Base-by-base conservation (phyloP, 1,140 invertebrate species). In the Tetramorium parvispinum region DNA sequence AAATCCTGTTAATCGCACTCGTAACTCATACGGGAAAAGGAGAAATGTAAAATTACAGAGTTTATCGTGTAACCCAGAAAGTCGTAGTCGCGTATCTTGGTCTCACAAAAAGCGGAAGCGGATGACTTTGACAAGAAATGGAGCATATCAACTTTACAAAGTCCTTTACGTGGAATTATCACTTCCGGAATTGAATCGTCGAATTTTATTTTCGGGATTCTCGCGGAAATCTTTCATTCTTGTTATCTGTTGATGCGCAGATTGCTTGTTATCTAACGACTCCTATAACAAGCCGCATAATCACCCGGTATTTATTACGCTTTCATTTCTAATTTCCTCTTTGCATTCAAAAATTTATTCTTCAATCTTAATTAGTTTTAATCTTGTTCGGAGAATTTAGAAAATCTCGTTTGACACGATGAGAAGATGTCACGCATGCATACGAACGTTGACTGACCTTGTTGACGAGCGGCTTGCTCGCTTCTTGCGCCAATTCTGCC, bases 401-500 rank as follows among this genome's bases (percentile, higher is more conserved):
- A 53, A 5, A 70, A 65, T 55, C n/a, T 55, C 21, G 6, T 46
- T 27, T 18, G 16, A 24, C 13, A 32, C 57, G 11, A 66, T 32
- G 11, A 32, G 32, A 53, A 73, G 16, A 13, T 8, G 51, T 70
- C 40, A 11, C 11, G 13, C 18, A 37, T 43, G 49, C 61, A 7
- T 40, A 18, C 24, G 63, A 65, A 85, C 10, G 37, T 59, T 1
- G 40, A 89, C 79, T 83, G 59, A 91, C 91, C 90, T 91, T 87
- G 18, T 85, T 88, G 21, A 78, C 81, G 32, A 90, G 61, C 66
- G 85, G 55, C 57, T 91, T 90, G 55, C 53, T 27, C 18, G 86
- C 81, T 37, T 91, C 91, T 71, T 91, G 70, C 37, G 59, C 49
- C 55, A 79, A 75, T 57, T 90, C 89, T 40, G 87, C 78, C 24